A percentile compares a stretch with the other conserved stretches of the same genome.
Evolutionary conservation across 2,797 vertebrate species (phyloP).

Genomic region (Podargus strigoides): DNA sequence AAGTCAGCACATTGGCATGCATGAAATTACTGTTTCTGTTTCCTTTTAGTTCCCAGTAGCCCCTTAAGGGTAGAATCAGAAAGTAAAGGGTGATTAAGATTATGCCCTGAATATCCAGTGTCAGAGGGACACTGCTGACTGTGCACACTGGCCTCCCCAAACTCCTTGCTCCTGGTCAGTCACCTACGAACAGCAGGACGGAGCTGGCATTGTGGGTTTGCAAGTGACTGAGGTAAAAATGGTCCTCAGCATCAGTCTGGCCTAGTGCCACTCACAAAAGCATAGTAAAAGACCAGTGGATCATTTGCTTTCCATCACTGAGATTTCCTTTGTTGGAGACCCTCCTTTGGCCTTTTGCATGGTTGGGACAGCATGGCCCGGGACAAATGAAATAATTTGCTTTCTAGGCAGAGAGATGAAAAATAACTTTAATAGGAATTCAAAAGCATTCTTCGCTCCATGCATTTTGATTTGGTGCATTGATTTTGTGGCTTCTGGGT

Average conservation of each 20-base stretch:
- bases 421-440: background rate
- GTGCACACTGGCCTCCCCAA: background rate
- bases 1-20: background rate
- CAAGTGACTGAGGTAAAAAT: background rate
- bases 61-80: background rate
- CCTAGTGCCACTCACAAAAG: background rate
- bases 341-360: accelerated
- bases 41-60: background rate
- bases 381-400: background rate
- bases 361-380: accelerated
- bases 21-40: background rate
- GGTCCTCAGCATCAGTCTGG: background rate
- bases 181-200: background rate
- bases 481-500: background rate
- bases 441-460: background rate
- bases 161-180: background rate
- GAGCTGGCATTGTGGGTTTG: background rate
- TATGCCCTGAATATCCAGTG: background rate
- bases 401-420: background rate
- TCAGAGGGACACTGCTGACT: background rate
- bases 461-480: background rate
- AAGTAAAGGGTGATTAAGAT: background rate
- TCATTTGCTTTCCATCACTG: background rate
- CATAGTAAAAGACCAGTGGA: background rate
- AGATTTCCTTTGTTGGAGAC: background rate